Conservation (phyloP, 2,797 vertebrate species). For the Acanthurus leucopareius region DNA sequence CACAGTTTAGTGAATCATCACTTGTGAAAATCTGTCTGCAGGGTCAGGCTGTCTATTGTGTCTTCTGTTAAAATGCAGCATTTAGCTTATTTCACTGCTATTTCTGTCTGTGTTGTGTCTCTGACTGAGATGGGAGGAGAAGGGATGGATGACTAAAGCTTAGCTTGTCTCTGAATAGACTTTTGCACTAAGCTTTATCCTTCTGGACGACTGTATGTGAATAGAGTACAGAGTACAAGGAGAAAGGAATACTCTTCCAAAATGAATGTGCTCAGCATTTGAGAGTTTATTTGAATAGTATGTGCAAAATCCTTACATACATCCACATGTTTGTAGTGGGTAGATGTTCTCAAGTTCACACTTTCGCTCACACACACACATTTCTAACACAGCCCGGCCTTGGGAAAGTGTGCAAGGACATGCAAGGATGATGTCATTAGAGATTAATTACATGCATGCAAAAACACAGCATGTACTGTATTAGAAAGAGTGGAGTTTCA, state of each 20-base stretch:
- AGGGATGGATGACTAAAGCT: slow-evolving; percentile 56
- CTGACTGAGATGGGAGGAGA: slow-evolving; percentile 63
- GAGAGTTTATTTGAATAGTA: slow-evolving; percentile 21
- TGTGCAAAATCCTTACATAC: slow-evolving; percentile 15
- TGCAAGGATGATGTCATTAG: slow-evolving; percentile 63
- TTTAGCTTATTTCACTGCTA: slow-evolving; percentile 67
- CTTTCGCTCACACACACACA: slow-evolving; percentile 9
- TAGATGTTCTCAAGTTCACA: slow-evolving; percentile 41
- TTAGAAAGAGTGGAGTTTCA: slow-evolving; percentile 33
- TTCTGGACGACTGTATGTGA: slow-evolving; percentile 40
- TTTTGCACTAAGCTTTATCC: slow-evolving; percentile 53
- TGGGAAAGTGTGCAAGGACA: slow-evolving; percentile 50
- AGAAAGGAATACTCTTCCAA: not conserved
- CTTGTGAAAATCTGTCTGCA: slow-evolving; percentile 60
- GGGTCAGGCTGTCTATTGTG: slow-evolving; percentile 61
- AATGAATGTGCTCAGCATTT: slow-evolving; percentile 17
- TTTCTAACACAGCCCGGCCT: slow-evolving; percentile 23
- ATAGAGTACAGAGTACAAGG: slow-evolving; percentile 26
- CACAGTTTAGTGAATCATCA: slow-evolving; percentile 61
- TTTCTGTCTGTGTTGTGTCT: slow-evolving; percentile 59
- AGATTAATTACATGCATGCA: slow-evolving; percentile 67
- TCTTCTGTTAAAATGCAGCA: slow-evolving; percentile 52
- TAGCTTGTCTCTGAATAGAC: slow-evolving; percentile 61
- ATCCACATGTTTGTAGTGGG: slow-evolving; percentile 14
- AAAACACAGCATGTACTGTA: slow-evolving; percentile 24